Base-by-base conservation (phyloP, 1,140 invertebrate genomes). In the Chlorops oryzae region DNA sequence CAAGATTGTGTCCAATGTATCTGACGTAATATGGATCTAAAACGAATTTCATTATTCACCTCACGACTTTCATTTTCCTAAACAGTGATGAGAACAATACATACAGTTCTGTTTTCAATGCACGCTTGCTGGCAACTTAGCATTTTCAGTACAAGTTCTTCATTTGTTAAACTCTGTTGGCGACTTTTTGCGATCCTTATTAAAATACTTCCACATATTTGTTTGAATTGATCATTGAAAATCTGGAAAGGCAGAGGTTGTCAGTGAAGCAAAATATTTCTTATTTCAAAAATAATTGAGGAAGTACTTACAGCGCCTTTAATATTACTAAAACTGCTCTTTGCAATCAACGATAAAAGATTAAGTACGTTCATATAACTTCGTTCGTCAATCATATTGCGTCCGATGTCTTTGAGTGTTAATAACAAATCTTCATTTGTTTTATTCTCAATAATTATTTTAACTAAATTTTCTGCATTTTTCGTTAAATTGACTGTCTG, bases 401-500 rank as follows among this genome's bases (percentile, higher is more conserved):
- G 45, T 2, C n/a, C 47, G 4, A 56, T 28, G 17, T 28, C 24
- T 9, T 48, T 47, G 4, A 70, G 44, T 0, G 59, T 49, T 5
- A 67, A 42, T 20, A 67, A 40, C 2, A 70, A 59, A 24, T 70
- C 66, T 50, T 67, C 65, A 40, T 70, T 70, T 9, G 63, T 67
- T 42, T 63, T 70, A 37, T 70, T 67, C 43, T 59, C 63, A 22
- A 70, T 68, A 24, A 70, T 65, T 2, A 70, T 28, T 47, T 61
- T 63, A 1, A 70, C 50, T 2, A 62, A 59, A 0, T 53, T 44
- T 47, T 67, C 66, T 5, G 64, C 47, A 10, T 50, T 53, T 25
- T 56, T 45, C 9, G n/a, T n/a, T n/a, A n/a, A n/a, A n/a, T n/a
- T n/a, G n/a, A 41, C 15, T 6, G 13, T 24, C 22, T 41, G 18